These are phyloP conservation scores for Gastrophysa polygoni DNA, from an alignment of 2,888 invertebrate species.

Conservation along the genomic window DNA sequence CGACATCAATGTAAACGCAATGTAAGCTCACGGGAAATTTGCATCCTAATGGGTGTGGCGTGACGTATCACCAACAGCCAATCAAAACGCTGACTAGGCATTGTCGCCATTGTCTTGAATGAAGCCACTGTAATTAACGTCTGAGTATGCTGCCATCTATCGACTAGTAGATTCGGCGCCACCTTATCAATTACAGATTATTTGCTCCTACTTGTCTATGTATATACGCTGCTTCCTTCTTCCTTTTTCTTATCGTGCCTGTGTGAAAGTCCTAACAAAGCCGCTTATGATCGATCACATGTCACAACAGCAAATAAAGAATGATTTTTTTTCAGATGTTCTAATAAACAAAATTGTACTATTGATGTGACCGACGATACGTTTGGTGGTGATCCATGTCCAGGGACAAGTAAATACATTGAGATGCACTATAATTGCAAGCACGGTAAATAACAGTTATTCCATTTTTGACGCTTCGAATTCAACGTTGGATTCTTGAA, in stretches of 20 bases:
- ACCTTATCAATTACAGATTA: too few species aligned
- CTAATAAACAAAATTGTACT: slow-evolving; percentile 48
- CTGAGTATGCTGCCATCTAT: too few species aligned
- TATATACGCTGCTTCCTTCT: too few species aligned
- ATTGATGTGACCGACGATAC: slow-evolving; percentile 52
- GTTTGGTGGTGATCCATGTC: slow-evolving; percentile 65
- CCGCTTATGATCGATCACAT: slow-evolving; percentile 11
- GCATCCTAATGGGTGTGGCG: too few species aligned
- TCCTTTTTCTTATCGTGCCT: not conserved
- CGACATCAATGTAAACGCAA: too few species aligned
- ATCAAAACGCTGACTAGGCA: too few species aligned
- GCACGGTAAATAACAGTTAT: slow-evolving; percentile 47
- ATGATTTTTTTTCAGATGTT: slow-evolving; percentile 55
- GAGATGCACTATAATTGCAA: slow-evolving; percentile 65
- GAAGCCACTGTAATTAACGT: too few species aligned
- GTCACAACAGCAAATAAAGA: slow-evolving; percentile 15
- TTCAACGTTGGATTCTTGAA: not conserved
- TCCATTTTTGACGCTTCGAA: slow-evolving; percentile 34
- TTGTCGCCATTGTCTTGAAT: too few species aligned
- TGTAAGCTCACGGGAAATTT: too few species aligned
- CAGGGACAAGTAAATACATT: slow-evolving; percentile 66
- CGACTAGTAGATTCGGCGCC: too few species aligned
- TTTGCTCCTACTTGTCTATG: too few species aligned
- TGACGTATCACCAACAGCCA: too few species aligned
- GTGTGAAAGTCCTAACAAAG: slow-evolving; percentile 2